Evolutionary conservation across 2,113 vertebrate species (phyloP).

Genomic region (Bubo scandiacus): DNA sequence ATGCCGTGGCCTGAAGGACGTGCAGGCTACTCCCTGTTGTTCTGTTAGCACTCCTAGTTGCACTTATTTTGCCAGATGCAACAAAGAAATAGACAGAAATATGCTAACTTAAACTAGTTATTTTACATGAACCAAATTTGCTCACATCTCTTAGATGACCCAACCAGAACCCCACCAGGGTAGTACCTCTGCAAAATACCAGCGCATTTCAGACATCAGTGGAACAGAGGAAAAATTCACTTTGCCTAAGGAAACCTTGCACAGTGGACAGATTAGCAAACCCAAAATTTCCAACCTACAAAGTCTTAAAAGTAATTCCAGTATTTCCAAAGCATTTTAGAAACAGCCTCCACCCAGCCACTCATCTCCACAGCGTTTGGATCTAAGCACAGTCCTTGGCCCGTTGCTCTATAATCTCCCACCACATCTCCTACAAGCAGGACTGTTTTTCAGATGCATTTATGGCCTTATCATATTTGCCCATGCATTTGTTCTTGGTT

Average conservation of each 20-base stretch:
- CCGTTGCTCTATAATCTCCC: neutral
- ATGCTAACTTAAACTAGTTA: neutral
- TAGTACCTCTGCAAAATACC: neutral
- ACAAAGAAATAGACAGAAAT: neutral
- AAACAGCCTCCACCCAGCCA: neutral
- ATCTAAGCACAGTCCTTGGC: neutral
- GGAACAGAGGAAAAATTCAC: neutral
- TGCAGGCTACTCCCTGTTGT: neutral
- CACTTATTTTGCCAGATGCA: neutral
- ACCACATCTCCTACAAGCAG: fast-evolving
- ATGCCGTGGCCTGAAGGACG: fast-evolving
- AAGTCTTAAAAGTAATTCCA: neutral
- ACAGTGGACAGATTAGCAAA: neutral
- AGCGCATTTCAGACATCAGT: neutral
- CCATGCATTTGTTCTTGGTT: neutral
- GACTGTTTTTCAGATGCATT: neutral
- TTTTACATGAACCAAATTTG: neutral
- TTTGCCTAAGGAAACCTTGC: neutral
- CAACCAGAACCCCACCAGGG: neutral
- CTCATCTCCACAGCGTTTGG: neutral
- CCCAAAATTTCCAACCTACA: neutral
- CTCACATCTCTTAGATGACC: neutral
- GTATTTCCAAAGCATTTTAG: neutral
- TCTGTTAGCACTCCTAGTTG: neutral
- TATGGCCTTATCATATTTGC: neutral